These are phyloP conservation scores for Crotalus tigris DNA, from an alignment of 2,113 vertebrate genomes.

Conservation along the genomic window DNA sequence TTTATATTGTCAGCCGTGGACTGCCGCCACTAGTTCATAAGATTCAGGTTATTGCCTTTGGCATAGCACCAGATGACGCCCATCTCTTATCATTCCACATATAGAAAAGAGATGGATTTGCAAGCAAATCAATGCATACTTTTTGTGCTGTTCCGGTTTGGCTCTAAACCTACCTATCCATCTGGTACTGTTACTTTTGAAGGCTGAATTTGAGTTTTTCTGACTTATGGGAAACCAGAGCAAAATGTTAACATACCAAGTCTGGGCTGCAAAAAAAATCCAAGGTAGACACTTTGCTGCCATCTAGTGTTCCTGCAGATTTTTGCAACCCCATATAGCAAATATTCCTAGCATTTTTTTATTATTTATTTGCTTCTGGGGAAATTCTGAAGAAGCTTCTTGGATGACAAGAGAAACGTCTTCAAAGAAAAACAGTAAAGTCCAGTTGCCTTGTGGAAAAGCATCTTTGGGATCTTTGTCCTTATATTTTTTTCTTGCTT, in stretches of 20 bases:
- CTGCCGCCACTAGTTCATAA: background rate
- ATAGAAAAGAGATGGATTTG: background rate
- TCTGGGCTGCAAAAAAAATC: background rate
- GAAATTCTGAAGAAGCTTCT: background rate
- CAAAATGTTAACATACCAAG: background rate
- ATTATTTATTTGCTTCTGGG: background rate
- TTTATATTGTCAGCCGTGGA: background rate
- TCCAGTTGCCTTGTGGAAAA: too few relatives aligned
- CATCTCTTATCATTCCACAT: background rate
- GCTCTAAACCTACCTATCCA: background rate
- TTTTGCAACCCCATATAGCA: background rate
- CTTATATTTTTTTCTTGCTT: background rate
- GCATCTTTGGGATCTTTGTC: background rate
- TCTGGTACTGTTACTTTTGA: background rate
- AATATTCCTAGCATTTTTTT: background rate
- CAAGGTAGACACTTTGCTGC: background rate
- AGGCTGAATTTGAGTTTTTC: background rate
- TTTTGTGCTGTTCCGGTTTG: background rate
- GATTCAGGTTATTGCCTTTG: background rate
- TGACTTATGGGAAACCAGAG: background rate
- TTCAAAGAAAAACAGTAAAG: too few relatives aligned
- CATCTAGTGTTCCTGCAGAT: background rate
- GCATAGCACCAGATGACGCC: background rate
- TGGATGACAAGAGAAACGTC: too few relatives aligned
- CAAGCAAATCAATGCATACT: background rate